Base-by-base conservation (phyloP, 1,140 invertebrate genomes). In the Psilanteris sp. region DNA sequence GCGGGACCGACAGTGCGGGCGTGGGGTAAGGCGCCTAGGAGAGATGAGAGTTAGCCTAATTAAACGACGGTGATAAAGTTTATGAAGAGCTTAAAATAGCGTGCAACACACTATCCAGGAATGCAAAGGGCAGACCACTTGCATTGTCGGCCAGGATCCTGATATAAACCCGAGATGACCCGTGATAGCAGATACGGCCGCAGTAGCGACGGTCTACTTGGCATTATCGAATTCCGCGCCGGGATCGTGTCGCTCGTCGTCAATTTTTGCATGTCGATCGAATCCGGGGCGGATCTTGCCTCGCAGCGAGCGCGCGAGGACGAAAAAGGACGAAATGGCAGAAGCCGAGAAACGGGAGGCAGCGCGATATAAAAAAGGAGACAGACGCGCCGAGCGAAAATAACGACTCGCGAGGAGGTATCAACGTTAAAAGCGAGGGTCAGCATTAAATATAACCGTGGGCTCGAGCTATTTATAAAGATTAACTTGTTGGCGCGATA, bases 371-470 rank as follows among this genome's bases (percentile, higher is more conserved):
- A n/a, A n/a, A n/a, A n/a, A n/a, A n/a, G n/a, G n/a, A n/a, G n/a
- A n/a, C n/a, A n/a, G n/a, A n/a, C n/a, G n/a, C n/a, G n/a, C n/a
- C n/a, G 44, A 44, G 32, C 32, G 67, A 59, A 43, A 55, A 70
- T 43, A 55, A 66, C 54, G 61, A 57, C 62, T 61, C 31, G 64
- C 37, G 71, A 76, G 61, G 44, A 80, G 71, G 80, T 79, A 80
- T 81, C 79, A 80, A 67, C 59, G 73, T 71, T 77, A 79, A 83
- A 80, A 81, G 73, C 81, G 83, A 86, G 81, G 84, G 84, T 86
- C 82, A 86, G 83, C 83, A 87, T 87, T 87, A 87, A 86, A 87
- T 86, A 86, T 87, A 87, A 85, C 85, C 80, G 55, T 82, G 79
- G 66, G 80, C 81, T 85, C 80, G 79, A 15, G 83, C 85, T 87